These are phyloP conservation scores for Chionomys nivalis DNA, from an alignment of 2,113 vertebrate genomes.

Conservation along the genomic window DNA sequence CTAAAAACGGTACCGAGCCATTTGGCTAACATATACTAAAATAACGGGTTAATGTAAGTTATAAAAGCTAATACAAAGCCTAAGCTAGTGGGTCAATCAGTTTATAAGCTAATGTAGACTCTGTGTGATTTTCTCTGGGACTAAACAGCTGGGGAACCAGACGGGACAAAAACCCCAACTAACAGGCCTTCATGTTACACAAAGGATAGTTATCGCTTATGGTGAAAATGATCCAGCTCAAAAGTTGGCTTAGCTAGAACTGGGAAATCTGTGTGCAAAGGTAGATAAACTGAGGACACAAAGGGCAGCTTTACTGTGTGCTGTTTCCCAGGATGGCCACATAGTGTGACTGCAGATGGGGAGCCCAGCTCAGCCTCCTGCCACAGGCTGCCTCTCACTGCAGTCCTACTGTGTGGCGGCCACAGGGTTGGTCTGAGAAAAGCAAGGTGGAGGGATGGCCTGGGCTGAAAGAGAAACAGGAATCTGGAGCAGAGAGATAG, in stretches of 20 bases:
- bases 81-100: too few species aligned
- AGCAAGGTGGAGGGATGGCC: neutral
- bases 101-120: too few species aligned
- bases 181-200: too few species aligned
- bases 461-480: neutral
- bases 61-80: too few species aligned
- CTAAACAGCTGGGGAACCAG: too few species aligned
- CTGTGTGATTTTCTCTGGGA: too few species aligned
- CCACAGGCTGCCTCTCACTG: neutral
- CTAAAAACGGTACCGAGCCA: too few species aligned
- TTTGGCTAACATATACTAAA: too few species aligned
- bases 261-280: neutral
- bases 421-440: neutral
- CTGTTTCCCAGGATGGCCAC: neutral
- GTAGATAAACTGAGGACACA: neutral
- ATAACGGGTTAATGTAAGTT: too few species aligned
- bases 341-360: neutral
- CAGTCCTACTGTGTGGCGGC: neutral
- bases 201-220: too few species aligned
- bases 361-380: neutral
- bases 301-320: accelerated
- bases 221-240: neutral
- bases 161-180: too few species aligned
- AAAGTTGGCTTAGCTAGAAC: accelerated
- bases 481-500: neutral